phyloP scores from a whole-genome alignment of 2,888 invertebrate species.

The Eudemis profundana region DNA sequence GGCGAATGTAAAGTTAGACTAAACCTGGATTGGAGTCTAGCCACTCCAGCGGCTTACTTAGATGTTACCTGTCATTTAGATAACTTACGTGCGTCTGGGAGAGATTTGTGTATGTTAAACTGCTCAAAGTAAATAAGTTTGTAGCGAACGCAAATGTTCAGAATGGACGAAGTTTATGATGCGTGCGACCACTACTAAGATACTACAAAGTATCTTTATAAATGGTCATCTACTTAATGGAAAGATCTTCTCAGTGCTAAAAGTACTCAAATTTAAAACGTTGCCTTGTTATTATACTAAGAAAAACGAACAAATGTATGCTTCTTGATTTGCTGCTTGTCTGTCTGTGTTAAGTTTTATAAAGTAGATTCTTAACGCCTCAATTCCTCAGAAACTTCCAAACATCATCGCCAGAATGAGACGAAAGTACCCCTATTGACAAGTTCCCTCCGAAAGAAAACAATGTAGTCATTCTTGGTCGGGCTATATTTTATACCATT shows the following conservation, averaged over 20 bases:
- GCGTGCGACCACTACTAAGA: too few relatives aligned
- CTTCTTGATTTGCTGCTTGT: too few relatives aligned
- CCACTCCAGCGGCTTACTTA: slow-evolving; percentile 12
- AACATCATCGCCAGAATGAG: slow-evolving; percentile 36
- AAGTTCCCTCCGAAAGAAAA: slow-evolving; percentile 39
- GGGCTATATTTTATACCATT: slow-evolving; percentile 55
- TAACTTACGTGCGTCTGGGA: background rate
- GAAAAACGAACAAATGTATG: too few relatives aligned
- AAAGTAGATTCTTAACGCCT: slow-evolving; percentile 29
- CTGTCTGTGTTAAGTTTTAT: too few relatives aligned
- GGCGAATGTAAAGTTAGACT: slow-evolving; percentile 26
- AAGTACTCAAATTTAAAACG: too few relatives aligned
- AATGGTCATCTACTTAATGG: too few relatives aligned
- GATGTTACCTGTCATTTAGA: slow-evolving; percentile 9
- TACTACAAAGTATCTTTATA: too few relatives aligned
- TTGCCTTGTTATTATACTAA: too few relatives aligned
- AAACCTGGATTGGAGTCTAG: slow-evolving; percentile 1
- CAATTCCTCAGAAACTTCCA: slow-evolving; percentile 12
- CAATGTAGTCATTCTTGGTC: slow-evolving; percentile 40
- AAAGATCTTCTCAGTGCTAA: too few relatives aligned
- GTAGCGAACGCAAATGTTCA: background rate
- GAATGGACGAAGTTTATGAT: too few relatives aligned
- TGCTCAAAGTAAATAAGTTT: background rate
- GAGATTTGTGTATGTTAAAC: background rate
- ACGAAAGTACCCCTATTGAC: slow-evolving; percentile 37